Evolutionary conservation across 2,113 vertebrate genomes (phyloP).

Genomic region (Prunella fulvescens): DNA sequence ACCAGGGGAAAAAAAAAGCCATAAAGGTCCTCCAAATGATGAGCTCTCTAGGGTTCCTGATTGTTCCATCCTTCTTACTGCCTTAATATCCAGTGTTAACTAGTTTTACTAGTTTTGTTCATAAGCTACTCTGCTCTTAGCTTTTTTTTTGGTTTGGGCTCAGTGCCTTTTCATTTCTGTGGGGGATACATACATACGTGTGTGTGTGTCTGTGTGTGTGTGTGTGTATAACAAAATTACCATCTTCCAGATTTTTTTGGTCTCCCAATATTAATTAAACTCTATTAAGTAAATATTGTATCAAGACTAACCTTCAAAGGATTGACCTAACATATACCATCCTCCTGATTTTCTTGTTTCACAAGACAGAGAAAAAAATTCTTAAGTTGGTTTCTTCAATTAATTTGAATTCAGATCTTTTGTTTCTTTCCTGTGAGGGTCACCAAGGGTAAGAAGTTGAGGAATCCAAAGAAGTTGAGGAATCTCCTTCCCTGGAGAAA

Average conservation of each 20-base stretch:
- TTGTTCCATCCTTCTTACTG: not conserved
- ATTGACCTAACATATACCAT: not conserved
- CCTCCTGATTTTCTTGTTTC: not conserved
- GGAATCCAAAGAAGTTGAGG: not conserved
- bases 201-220: too few relatives aligned
- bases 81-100: not conserved
- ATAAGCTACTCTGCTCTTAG: not conserved
- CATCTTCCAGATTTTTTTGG: not conserved
- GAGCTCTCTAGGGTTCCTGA: not conserved
- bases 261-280: too few relatives aligned
- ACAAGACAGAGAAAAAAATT: not conserved
- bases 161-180: not conserved
- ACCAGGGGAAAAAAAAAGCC: not conserved
- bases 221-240: not conserved
- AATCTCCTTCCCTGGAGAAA: not conserved
- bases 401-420: not conserved
- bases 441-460: not conserved
- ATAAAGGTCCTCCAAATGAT: not conserved
- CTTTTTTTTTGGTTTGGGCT: not conserved
- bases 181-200: too few relatives aligned
- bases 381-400: not conserved
- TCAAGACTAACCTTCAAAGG: not conserved
- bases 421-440: not conserved
- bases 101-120: not conserved
- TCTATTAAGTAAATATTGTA: not conserved